Evolutionary conservation across 2,888 invertebrate genomes (phyloP).

Genomic region (Cyclophora albipunctata): DNA sequence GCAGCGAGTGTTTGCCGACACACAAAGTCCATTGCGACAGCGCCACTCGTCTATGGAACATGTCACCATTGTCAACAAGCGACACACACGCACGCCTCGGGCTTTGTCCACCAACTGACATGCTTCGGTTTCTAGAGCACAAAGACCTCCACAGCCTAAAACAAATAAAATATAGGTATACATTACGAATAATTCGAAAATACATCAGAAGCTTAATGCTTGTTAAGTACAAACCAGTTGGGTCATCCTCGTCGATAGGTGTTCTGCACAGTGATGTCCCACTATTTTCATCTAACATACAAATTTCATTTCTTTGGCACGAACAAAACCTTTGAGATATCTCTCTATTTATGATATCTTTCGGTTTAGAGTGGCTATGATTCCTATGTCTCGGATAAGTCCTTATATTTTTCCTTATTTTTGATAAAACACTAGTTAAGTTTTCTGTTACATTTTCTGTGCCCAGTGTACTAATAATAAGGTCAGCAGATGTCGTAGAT

Average conservation of each 20-base stretch:
- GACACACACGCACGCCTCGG: conserved; percentile 70
- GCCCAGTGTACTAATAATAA: conserved; percentile 20
- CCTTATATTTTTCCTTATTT: conserved; percentile 63
- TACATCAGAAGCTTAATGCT: too few species aligned
- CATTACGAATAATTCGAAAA: too few species aligned
- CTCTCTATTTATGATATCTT: conserved; percentile 55
- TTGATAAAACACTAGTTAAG: conserved; percentile 44
- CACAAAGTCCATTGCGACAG: conserved; percentile 82
- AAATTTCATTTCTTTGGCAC: conserved; percentile 76
- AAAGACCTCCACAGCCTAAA: conserved; percentile 79
- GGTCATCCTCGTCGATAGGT: conserved; percentile 71
- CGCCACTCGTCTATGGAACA: conserved; percentile 81
- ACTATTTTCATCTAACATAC: conserved; percentile 77
- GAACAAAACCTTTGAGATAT: conserved; percentile 62
- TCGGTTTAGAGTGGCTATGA: conserved; percentile 37
- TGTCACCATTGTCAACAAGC: conserved; percentile 72
- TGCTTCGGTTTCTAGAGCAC: conserved; percentile 77
- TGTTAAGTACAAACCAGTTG: conserved; percentile 62
- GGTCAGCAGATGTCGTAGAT: conserved; percentile 30
- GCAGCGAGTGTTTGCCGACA: conserved; percentile 78
- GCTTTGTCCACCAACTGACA: conserved; percentile 76
- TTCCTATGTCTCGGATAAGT: conserved; percentile 54
- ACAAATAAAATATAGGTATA: background rate
- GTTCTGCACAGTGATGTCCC: conserved; percentile 74
- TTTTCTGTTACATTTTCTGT: conserved; percentile 36